These are phyloP conservation scores for Macroteleia sp. DNA, from an alignment of 2,888 invertebrate species.

Conservation along the genomic window DNA sequence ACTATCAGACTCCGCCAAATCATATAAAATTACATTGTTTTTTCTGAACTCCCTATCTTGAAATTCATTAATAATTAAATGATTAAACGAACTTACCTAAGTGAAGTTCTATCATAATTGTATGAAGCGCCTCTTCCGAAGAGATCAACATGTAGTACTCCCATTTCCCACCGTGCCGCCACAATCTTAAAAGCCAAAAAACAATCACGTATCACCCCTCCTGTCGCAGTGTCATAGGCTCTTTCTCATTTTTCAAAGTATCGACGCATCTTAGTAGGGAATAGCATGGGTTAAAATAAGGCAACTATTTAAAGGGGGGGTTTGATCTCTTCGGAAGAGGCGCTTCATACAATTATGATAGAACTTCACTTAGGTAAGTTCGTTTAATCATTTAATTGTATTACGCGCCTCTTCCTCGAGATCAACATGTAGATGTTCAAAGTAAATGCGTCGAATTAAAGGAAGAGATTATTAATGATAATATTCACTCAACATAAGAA, in stretches of 20 bases:
- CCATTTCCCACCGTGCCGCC: constrained; percentile 9
- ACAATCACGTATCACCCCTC: too few species aligned
- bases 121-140: too few species aligned
- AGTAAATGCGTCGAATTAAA: neutral
- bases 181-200: constrained; percentile 7
- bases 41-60: too few species aligned
- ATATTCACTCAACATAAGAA: neutral
- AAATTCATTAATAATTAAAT: too few species aligned
- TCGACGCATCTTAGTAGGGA: constrained; percentile 4
- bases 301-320: neutral
- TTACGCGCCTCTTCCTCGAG: constrained; percentile 22
- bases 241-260: neutral
- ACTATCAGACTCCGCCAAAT: too few species aligned
- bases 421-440: neutral
- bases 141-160: constrained; percentile 15
- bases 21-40: too few species aligned
- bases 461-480: neutral
- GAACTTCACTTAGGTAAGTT: constrained; percentile 10
- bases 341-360: constrained; percentile 26
- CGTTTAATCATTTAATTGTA: constrained; percentile 21
- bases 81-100: too few species aligned
- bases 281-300: neutral
- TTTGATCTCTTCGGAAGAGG: constrained; percentile 30
- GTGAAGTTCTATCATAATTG: too few species aligned
- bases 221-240: neutral